These are phyloP conservation scores for Pollenia amentaria DNA, from an alignment of 2,888 invertebrate species.

Conservation along the genomic window DNA sequence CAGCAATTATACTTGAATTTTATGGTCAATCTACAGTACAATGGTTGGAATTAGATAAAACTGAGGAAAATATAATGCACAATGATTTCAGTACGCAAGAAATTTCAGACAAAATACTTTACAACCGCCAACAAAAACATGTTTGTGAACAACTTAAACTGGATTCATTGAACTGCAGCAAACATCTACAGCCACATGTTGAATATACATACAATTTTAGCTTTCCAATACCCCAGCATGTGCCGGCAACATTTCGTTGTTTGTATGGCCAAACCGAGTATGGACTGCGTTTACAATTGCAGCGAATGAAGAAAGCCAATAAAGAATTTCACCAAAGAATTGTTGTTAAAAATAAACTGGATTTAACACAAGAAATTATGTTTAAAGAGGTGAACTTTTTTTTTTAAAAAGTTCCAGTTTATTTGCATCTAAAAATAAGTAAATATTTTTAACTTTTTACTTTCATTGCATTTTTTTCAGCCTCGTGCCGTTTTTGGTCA, in stretches of 20 bases:
- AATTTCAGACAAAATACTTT: slow-evolving; percentile 53
- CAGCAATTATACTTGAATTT: slow-evolving; percentile 66
- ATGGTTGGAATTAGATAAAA: slow-evolving; percentile 69
- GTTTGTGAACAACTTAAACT: slow-evolving; percentile 63
- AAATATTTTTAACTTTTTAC: not conserved
- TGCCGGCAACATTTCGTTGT: slow-evolving; percentile 66
- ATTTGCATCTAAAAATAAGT: not conserved
- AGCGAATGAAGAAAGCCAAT: slow-evolving; percentile 56
- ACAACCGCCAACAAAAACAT: slow-evolving; percentile 58
- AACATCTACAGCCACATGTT: slow-evolving; percentile 50
- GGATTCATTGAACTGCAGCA: not conserved
- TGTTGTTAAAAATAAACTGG: slow-evolving; percentile 63
- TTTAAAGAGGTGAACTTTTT: slow-evolving; percentile 47
- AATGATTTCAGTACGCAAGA: slow-evolving; percentile 67
- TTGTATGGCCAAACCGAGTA: slow-evolving; percentile 58
- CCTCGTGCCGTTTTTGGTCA: not conserved
- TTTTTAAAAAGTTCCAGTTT: slow-evolving; percentile 4
- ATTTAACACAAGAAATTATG: slow-evolving; percentile 48
- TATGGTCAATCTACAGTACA: slow-evolving; percentile 63
- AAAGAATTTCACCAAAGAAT: slow-evolving; percentile 67
- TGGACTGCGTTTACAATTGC: slow-evolving; percentile 41
- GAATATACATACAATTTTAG: slow-evolving; percentile 59
- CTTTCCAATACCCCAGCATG: slow-evolving; percentile 63
- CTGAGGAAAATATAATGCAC: slow-evolving; percentile 54
- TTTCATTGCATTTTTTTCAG: slow-evolving; percentile 14